Conservation (phyloP, 2,888 invertebrate species). For the Cataglyphis altisquamis region DNA sequence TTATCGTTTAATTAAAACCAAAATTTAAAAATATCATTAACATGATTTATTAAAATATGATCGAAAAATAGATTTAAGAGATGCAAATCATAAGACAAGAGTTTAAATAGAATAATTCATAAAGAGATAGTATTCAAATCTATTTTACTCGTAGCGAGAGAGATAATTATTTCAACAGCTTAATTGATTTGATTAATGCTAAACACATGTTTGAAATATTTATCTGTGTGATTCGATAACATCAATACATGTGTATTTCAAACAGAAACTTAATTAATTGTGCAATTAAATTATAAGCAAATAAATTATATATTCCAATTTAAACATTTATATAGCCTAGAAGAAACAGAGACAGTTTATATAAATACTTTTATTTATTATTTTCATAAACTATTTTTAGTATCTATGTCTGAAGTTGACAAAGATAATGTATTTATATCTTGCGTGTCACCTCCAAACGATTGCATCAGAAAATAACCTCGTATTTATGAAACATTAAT, state of each 20-base stretch:
- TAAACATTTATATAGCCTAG: background rate
- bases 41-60: no score
- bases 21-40: no score
- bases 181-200: background rate
- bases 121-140: background rate
- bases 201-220: background rate
- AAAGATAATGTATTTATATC: no score
- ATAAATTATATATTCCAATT: background rate
- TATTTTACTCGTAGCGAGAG: background rate
- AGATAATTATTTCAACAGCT: background rate
- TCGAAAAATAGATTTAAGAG: no score
- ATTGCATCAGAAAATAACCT: background rate
- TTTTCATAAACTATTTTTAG: background rate
- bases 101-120: background rate
- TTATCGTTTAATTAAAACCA: no score
- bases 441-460: background rate
- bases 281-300: background rate
- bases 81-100: no score
- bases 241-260: background rate
- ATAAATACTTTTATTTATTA: background rate
- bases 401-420: background rate
- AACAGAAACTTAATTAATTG: background rate
- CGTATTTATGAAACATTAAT: constrained; percentile 12
- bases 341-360: background rate
- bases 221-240: background rate